These are phyloP conservation scores for Apis cerana DNA, from an alignment of 1,140 invertebrate genomes.

Conservation along the genomic window DNA sequence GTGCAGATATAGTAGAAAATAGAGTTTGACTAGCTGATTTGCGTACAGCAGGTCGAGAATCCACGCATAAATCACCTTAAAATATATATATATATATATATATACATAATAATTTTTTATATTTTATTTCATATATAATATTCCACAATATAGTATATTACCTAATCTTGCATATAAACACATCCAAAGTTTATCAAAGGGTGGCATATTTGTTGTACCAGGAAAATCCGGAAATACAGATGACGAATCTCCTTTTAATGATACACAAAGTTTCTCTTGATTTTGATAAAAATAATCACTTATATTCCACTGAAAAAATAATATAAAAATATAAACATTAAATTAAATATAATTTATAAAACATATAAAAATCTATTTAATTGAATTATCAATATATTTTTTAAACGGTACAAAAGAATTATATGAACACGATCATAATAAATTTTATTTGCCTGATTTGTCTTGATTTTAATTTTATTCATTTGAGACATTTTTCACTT, in stretches of 20 bases:
- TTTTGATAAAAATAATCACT: conserved; percentile 98
- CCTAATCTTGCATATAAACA: conserved; percentile 94
- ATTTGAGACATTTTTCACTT: conserved; percentile 12
- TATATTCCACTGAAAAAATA: conserved; percentile 94
- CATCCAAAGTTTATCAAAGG: conserved; percentile 98
- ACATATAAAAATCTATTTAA: background rate
- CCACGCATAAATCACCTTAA: conserved; percentile 95
- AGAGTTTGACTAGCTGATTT: conserved; percentile 99
- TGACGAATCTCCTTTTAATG: conserved; percentile 85
- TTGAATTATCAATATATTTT: background rate
- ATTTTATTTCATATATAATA: background rate
- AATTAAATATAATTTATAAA: background rate
- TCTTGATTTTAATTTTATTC: conserved; percentile 11
- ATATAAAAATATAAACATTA: background rate
- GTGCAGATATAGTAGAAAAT: conserved; percentile 98
- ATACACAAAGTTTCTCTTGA: conserved; percentile 91
- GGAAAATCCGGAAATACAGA: conserved; percentile 91
- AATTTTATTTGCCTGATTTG: conserved; percentile 15
- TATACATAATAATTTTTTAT: background rate
- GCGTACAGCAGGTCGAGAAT: conserved; percentile 95
- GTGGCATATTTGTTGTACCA: conserved; percentile 90
- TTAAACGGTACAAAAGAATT: background rate
- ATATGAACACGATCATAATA: background rate
- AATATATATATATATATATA: conserved; percentile 20
- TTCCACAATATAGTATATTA: conserved; percentile 62